Base-by-base conservation (phyloP, 1,140 invertebrate species). In the Drosophila kikkawai region DNA sequence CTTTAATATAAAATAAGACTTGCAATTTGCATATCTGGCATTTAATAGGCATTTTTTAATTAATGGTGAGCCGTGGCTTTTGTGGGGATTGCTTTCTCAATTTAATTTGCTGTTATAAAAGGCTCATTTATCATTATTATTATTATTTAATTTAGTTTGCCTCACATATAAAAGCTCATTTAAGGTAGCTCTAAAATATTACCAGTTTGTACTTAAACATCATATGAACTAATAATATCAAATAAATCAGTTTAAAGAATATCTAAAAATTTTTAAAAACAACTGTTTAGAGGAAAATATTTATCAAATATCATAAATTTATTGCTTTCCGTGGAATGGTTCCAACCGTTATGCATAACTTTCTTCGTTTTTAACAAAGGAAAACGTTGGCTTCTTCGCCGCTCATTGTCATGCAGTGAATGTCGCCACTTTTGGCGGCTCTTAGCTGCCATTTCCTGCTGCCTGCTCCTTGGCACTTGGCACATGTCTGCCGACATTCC, bases 341-440 rank as follows among this genome's bases (percentile, higher is more conserved):
- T 6, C 6, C 3, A 53, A 15, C 0, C 7, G 5, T 55, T 39
- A 19, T 37, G 51, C 51, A 55, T 39, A 56, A 56, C 9, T 13
- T 41, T 41, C 15, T 7, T 58, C 4, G n/a, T 17, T 13, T 19
- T 22, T 7, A 42, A 29, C 22, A 12, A 55, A 32, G 22, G n/a
- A 8, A 65, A 64, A 26, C 12, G 4, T 42, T 32, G 37, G 42
- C 17, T 64, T 41, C 22, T 19, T 34, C 11, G 7, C 36, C 4
- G 26, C 51, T 79, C 50, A 71, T 86, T 86, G 79, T 66, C 67
- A 82, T 79, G 67, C 75, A 73, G 48, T 13, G 55, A 65, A 59
- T 51, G 67, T 66, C 39, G 29, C 42, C 26, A 19, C 34, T 79
- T 50, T 57, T 37, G 64, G 67, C 26, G 26, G 45, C 75, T 80